Evolutionary conservation across 1,140 invertebrate genomes (phyloP), one percentile per base, ranked within the genome.

Genomic region (Pachyrhynchus sulphureomaculatus): DNA sequence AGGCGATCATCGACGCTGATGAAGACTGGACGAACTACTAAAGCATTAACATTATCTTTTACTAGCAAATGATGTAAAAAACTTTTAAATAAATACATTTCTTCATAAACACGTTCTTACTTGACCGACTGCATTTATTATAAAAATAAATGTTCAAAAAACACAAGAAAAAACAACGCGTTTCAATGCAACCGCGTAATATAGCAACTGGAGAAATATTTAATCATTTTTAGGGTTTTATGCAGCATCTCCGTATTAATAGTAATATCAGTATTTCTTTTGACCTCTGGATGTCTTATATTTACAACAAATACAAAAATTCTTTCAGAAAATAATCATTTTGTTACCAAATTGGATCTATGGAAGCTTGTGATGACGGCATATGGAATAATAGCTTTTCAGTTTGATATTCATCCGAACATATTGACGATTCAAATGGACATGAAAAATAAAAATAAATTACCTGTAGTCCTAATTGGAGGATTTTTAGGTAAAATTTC

Each of bases 371-470:
- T 87, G 9, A 74, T 86, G 0, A 80, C 79, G 42, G 82, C 82
- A 12, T 86, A 84, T 59, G 86, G 86, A 34, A 82, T 88, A 37
- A 73, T 88, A 26, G 81, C 84, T 9, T 88, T 88, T 69, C 86
- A 85, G 76, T 92, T 91, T 65, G 89, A 91, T 67, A 84, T 91
- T 34, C 89, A 92, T 78, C 88, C 89, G 2, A 86, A 87, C 62
- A 76, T 92, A 45, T 79, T 91, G 68, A 90, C 88, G 0, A 82
- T 92, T 10, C 89, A 90, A 76, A 86, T 91, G 36, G 89, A 91
- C 68, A 91, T 91, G 89, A 80, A 81, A 65, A 81, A 85, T 34
- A 86, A 86, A 59, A 73, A 77, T 0, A 81, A 85, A 59, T 82
- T 91, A 13, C 79, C 83, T 60, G 77, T 77, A 66, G 88, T 86